These are phyloP conservation scores for Neolamprologus multifasciatus DNA, from an alignment of 2,797 vertebrate genomes.

Conservation along the genomic window DNA sequence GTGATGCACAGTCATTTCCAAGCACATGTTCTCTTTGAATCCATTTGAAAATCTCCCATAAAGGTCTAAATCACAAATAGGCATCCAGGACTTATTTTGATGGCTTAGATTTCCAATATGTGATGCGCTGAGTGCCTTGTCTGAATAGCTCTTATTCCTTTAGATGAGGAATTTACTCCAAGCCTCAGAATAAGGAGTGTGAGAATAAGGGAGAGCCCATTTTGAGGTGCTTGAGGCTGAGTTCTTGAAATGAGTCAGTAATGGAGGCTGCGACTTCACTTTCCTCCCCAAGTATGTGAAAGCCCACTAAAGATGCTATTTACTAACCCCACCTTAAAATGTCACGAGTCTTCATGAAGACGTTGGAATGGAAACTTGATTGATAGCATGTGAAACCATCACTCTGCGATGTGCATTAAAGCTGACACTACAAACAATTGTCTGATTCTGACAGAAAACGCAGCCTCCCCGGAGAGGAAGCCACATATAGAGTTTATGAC, in stretches of 20 bases:
- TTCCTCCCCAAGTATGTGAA: conserved; percentile 22
- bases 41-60: conserved; percentile 2
- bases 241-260: conserved; percentile 35
- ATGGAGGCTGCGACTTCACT: conserved; percentile 37
- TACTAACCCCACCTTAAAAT: conserved; percentile 1
- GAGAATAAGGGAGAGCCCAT: conserved; percentile 10
- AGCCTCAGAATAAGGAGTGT: not conserved
- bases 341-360: not conserved
- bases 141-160: not conserved
- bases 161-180: conserved; percentile 23
- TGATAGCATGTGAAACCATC: conserved; percentile 1
- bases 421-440: conserved; percentile 17
- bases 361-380: conserved; percentile 12
- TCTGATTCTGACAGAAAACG: not conserved
- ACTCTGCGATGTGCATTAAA: conserved; percentile 8
- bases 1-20: not conserved
- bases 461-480: not conserved
- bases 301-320: conserved; percentile 5
- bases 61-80: conserved; percentile 19
- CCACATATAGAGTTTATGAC: not conserved
- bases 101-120: conserved; percentile 26
- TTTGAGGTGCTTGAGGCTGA: conserved; percentile 33
- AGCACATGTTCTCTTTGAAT: not conserved
- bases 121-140: conserved; percentile 23
- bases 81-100: conserved; percentile 3